Evolutionary conservation across 92 coral and sea anemone genomes (phyloP), one percentile per base, ranked within the genome.

Genomic region (Zoanthus sansibaricus): DNA sequence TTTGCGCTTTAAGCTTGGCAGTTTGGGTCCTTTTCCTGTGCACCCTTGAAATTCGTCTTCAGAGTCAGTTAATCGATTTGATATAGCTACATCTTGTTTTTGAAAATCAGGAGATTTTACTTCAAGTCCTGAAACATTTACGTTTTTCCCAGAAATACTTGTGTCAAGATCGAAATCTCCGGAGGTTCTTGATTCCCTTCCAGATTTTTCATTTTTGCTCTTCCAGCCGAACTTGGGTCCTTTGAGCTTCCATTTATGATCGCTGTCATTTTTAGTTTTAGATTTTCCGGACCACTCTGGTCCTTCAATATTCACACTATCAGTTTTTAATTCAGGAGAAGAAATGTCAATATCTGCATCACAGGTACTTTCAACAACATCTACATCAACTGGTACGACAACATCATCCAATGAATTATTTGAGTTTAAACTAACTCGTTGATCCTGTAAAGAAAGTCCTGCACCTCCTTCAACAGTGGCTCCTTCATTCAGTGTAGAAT

Each of bases 151-250:
- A 9, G 30, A 20, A 15, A 44, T 45, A 44, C 5, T 42, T 9
- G 52, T 48, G 14, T 72, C 54, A 14, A 72, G 31, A 20, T 72
- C 77, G 6, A 72, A 16, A 31, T 71, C 76, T 9, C 76, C 49
- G 44, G 76, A 71, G 13, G 12, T 12, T 16, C 18, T 48, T 16
- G 79, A 59, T 49, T 42, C 21, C 21, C 21, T 52, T 52, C 66
- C 82, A 9, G 44, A 12, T 76, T 76, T 76, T 31, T 44, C 82
- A 30, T 55, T 55, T 21, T 58, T 58, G 8, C n/a, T 21, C 48
- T 77, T 77, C 82, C 77, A 72, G 2, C 49, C 30, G 2, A 72
- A 42, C 49, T 72, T 72, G 17, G 77, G 77, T 42, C 77, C 77
- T 42, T 72, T 72, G 7, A 72, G 1, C 7, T 72, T 72, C 77